A percentile compares a stretch with the other conserved stretches of the same genome.
Evolutionary conservation across 2,888 invertebrate species (phyloP).

Genomic region (Pristionchus mayeri): DNA sequence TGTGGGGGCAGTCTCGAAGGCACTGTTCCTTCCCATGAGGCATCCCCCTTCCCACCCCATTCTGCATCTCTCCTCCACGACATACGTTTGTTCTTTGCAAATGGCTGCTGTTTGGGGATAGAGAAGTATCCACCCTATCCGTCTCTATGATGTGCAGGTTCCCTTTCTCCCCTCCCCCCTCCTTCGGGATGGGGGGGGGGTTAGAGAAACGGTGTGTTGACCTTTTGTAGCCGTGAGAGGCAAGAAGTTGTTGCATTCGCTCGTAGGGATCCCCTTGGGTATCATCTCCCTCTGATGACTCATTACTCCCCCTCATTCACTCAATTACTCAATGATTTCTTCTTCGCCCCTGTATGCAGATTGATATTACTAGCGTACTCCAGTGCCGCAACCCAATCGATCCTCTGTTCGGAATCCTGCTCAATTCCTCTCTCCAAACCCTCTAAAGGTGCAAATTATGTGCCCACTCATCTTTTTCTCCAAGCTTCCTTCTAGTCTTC

Average conservation of each 20-base stretch:
- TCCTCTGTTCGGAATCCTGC: background rate
- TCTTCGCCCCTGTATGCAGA: background rate
- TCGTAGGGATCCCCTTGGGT: background rate
- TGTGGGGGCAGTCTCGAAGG: background rate
- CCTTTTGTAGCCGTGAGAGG: slow-evolving; percentile 13
- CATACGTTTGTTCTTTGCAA: background rate
- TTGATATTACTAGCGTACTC: background rate
- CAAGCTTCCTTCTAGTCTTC: background rate
- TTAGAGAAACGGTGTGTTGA: slow-evolving; percentile 39
- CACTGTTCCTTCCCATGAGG: background rate
- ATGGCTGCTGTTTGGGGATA: background rate
- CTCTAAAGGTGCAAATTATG: slow-evolving; percentile 15
- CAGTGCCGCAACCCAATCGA: background rate
- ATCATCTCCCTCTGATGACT: background rate
- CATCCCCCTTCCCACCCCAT: background rate
- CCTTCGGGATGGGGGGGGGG: background rate
- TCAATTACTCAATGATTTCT: background rate
- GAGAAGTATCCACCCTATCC: background rate
- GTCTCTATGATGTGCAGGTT: slow-evolving; percentile 25
- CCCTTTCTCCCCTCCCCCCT: background rate
- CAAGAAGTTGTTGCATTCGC: slow-evolving; percentile 25
- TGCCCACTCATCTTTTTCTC: slow-evolving; percentile 28
- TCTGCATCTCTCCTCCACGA: background rate
- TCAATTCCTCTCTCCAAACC: background rate
- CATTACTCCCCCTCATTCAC: background rate